Evolutionary conservation across 1,140 invertebrate genomes (phyloP).

Genomic region (Wiebesia pumilae): DNA sequence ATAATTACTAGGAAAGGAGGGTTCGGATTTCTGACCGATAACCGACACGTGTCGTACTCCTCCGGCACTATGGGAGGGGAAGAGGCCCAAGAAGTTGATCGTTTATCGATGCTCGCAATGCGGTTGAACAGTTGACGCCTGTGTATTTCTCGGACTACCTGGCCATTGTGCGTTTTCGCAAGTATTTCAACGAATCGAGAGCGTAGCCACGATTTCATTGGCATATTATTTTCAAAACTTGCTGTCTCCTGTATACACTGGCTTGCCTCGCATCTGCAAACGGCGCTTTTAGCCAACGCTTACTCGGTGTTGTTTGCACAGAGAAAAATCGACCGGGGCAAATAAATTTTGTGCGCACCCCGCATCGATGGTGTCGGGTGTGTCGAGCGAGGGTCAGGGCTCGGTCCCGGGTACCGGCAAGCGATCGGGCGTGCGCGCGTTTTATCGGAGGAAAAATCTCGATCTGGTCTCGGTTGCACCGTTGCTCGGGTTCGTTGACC

Average conservation of each 20-base stretch:
- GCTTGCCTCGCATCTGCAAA: too few species aligned
- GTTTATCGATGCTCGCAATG: background rate
- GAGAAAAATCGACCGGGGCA: background rate
- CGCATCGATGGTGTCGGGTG: background rate
- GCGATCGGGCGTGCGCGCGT: background rate
- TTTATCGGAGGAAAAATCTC: conserved; percentile 10
- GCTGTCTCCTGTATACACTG: too few species aligned
- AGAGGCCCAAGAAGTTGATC: too few species aligned
- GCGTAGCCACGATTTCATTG: too few species aligned
- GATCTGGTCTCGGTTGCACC: background rate
- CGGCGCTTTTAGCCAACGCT: too few species aligned
- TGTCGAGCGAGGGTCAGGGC: background rate
- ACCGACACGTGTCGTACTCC: background rate
- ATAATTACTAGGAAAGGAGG: conserved; percentile 10
- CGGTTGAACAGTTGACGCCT: background rate
- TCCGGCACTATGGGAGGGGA: background rate
- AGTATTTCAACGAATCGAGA: background rate
- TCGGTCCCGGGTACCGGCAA: background rate
- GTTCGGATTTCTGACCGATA: background rate
- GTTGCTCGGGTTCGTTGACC: conserved; percentile 34
- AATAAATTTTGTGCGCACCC: background rate
- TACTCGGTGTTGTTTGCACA: background rate
- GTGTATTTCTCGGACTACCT: background rate
- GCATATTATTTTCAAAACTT: too few species aligned
- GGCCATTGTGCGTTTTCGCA: background rate